phyloP scores from a whole-genome alignment of 2,888 invertebrate genomes.

The Hanleya hanleyi region DNA sequence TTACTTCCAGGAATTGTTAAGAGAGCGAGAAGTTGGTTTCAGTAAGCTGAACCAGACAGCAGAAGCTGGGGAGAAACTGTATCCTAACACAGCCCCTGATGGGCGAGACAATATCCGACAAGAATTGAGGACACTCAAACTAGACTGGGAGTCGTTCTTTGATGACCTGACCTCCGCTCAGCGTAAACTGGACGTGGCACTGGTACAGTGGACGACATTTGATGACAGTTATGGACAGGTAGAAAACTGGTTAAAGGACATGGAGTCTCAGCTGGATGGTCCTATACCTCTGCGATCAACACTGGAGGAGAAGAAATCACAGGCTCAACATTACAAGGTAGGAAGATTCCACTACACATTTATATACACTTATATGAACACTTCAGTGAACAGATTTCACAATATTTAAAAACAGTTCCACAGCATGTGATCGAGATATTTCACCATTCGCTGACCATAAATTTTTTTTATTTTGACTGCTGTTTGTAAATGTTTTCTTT shows the following conservation, averaged over 20 bases:
- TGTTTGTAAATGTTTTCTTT: background rate
- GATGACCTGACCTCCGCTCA: slow-evolving; percentile 89
- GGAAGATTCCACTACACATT: background rate
- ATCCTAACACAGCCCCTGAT: slow-evolving; percentile 92
- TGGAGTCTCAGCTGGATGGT: slow-evolving; percentile 83
- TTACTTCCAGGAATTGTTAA: slow-evolving; percentile 70
- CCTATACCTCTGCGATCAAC: slow-evolving; percentile 89
- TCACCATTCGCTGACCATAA: background rate
- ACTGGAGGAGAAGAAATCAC: slow-evolving; percentile 91
- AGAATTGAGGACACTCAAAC: slow-evolving; percentile 85
- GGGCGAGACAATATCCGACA: slow-evolving; percentile 92
- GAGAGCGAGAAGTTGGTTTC: slow-evolving; percentile 89
- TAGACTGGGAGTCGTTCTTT: slow-evolving; percentile 90
- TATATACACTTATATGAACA: no score
- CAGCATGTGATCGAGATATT: no score
- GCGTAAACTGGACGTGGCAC: slow-evolving; percentile 87
- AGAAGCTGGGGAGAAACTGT: slow-evolving; percentile 88
- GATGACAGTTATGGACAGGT: slow-evolving; percentile 89
- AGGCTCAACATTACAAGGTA: slow-evolving; percentile 74
- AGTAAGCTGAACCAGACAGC: slow-evolving; percentile 84
- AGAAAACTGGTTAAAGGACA: slow-evolving; percentile 84
- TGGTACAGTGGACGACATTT: slow-evolving; percentile 94
- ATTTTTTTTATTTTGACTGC: background rate
- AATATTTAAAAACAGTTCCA: no score
- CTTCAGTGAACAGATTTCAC: no score